Evolutionary conservation across 2,888 invertebrate species (phyloP), one percentile per base, ranked within the genome.

Genomic region (Drosophila parthenogenetica): DNA sequence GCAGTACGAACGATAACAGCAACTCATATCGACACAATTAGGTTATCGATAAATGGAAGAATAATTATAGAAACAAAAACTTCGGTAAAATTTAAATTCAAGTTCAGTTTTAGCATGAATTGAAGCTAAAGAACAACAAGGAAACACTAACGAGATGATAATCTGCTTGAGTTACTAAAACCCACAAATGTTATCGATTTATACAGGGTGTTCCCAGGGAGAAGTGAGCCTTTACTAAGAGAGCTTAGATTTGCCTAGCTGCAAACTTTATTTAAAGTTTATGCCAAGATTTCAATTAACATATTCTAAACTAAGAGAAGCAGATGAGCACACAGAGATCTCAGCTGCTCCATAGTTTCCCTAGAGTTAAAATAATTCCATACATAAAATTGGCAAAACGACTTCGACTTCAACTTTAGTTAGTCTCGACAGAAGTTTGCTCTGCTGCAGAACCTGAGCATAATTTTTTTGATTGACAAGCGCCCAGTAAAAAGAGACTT

Each of bases 401-500:
- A 58, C 64, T 51, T 58, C 42, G 57, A 45, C 61, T 69, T 16
- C 63, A 64, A 42, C 53, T 54, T 42, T 35, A 13, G 35, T 35
- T 35, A 35, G 57, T 39, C 54, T 50, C 62, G 40, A 54, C 77
- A 69, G 68, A 59, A 76, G 77, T 72, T 57, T 48, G 46, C 54
- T 58, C 57, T 64, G 58, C 40, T 42, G 45, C 42, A 65, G 48
- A 75, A 75, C 64, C 75, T 76, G 75, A 51, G 77, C 77, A 73
- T 77, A 77, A 77, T 77, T 77, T 73, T 65, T 76, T 73, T 76
- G 76, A 77, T 77, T 77, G 77, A 77, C 77, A 77, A 77, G 77
- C 77, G 77, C 77, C 73, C 60, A 61, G 73, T 53, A 58, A 43
- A 48, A 43, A 48, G 46, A 54, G 32, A 13, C 43, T 29, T 43